Base-by-base conservation (phyloP, 2,797 vertebrate genomes). In the Anguilla marmorata region DNA sequence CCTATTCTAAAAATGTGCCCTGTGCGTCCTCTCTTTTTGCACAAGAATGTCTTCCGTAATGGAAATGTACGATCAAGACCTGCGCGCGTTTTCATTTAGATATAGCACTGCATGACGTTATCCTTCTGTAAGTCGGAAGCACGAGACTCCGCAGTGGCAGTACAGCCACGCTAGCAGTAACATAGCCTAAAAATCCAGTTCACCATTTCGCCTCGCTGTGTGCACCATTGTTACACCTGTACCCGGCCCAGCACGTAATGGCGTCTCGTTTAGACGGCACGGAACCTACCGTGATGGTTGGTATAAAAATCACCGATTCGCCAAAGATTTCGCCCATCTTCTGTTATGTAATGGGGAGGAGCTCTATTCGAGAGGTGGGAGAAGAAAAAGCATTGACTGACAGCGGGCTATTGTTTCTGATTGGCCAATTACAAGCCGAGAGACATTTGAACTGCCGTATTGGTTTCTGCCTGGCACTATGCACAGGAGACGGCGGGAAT, bases 261-360 rank as follows among this genome's bases (percentile, higher is more conserved):
- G 16, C 27, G 37, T 14, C 76, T 80, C 41, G 16, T 45, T 80
- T 48, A 5, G 16, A 41, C 27, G 7, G 45, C 5, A 82, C 5
- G 2, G 41, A 82, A 50, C 79, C 74, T 19, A 37, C 37, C 6
- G 45, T 45, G 6, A n/a, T 50, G 79, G 45, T 50, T 82, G 41
- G 79, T 50, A 8, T 45, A 50, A 33, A 56, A 48, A 50, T 24
- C 79, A 48, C 16, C 33, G 37, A 45, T 80, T 50, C 79, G 14
- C n/a, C 21, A 8, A 19, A 9, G n/a, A 76, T 33, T 37, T 41
- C 11, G 76, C 76, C 48, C 37, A 24, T 80, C 41, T 24, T 80
- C 56, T n/a, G 48, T 87, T 89, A 88, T 85, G 45, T 82, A 90
- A 89, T 56, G 21, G 79, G 88, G 89, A 89, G 87, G 88, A 80